A percentile compares a stretch with the other conserved stretches of the same genome.
Conservation (phyloP, 2,888 invertebrate genomes). For the Heliconius ethilla region DNA sequence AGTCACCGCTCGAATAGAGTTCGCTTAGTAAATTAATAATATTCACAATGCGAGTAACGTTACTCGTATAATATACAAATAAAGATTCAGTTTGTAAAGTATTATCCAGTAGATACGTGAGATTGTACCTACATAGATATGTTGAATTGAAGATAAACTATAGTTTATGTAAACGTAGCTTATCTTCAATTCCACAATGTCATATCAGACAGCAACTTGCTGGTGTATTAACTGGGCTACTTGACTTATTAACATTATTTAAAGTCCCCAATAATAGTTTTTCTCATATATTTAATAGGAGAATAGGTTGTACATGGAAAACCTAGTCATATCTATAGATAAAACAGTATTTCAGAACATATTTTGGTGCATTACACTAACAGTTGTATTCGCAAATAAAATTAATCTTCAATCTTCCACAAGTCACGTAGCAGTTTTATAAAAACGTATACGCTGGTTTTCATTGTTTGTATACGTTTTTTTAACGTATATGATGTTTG, state of each 20-base stretch:
- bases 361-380: conserved; percentile 15
- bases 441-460: conserved; percentile 14
- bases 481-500: not conserved
- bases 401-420: conserved; percentile 18
- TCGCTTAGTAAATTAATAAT: not conserved
- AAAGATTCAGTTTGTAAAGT: not conserved
- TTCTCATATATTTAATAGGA: too few species aligned
- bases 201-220: too few species aligned
- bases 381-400: conserved; percentile 11
- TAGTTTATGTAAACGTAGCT: too few species aligned
- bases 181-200: too few species aligned
- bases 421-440: conserved; percentile 23
- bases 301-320: too few species aligned
- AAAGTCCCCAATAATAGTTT: too few species aligned
- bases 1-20: conserved; percentile 9
- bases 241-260: too few species aligned
- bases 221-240: too few species aligned
- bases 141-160: too few species aligned
- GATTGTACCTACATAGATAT: too few species aligned
- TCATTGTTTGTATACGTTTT: not conserved
- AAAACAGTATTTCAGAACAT: not conserved
- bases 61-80: not conserved
- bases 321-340: too few species aligned
- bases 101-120: too few species aligned
- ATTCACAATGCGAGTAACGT: not conserved